Evolutionary conservation across 2,888 invertebrate genomes (phyloP).

Genomic region (Ptilodon capucinus): DNA sequence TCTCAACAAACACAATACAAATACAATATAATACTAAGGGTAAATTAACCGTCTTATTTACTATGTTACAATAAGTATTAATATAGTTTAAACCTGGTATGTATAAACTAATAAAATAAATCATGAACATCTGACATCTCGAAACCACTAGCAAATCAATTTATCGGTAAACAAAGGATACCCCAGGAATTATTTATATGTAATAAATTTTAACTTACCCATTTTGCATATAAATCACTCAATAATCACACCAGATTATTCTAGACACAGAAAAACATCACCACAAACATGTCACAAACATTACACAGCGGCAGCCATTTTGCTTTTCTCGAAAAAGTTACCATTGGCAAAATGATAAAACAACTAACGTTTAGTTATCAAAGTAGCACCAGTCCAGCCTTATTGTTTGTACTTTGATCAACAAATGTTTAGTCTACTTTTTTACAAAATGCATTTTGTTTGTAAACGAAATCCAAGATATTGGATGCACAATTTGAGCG

Average conservation of each 20-base stretch:
- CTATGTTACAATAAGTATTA: no score
- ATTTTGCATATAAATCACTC: conserved; percentile 50
- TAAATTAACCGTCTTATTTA: no score
- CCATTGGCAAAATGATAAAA: neutral
- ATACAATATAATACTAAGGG: no score
- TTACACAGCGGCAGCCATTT: conserved; percentile 69
- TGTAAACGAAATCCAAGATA: no score
- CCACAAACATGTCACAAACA: conserved; percentile 73
- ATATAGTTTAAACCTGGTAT: no score
- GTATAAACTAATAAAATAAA: no score
- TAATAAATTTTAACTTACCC: conserved; percentile 57
- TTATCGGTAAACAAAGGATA: neutral
- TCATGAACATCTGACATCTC: conserved; percentile 29
- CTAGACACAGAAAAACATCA: conserved; percentile 64
- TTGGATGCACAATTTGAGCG: no score
- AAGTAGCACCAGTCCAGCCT: no score
- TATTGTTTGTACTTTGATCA: no score
- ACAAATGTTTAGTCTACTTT: no score
- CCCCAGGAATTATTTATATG: neutral
- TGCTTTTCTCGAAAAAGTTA: conserved; percentile 33
- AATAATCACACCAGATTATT: conserved; percentile 48
- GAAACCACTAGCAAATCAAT: conserved; percentile 8
- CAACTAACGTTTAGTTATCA: neutral
- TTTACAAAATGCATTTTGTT: no score
- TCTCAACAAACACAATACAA: no score